These are phyloP conservation scores for Myripristis murdjan DNA, from an alignment of 2,797 vertebrate genomes.

Conservation along the genomic window DNA sequence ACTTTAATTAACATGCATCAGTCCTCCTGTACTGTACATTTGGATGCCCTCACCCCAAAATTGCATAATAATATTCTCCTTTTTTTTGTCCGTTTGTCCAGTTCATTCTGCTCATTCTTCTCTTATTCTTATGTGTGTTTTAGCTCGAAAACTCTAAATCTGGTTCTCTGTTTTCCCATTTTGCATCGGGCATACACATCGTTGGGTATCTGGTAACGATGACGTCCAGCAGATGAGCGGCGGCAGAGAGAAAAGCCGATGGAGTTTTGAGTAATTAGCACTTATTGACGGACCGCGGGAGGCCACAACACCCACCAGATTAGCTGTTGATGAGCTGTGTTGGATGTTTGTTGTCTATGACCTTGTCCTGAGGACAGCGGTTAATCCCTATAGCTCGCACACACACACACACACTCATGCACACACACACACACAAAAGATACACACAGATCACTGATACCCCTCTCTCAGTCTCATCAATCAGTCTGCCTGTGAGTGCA, in stretches of 20 bases:
- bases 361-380: neutral
- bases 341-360: slow-evolving; percentile 13
- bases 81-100: too few species aligned
- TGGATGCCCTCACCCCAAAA: neutral
- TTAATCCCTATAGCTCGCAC: slow-evolving; percentile 11
- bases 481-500: too few species aligned
- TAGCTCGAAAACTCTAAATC: too few species aligned
- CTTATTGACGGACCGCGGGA: neutral
- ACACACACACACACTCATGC: neutral
- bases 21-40: slow-evolving; percentile 29
- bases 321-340: neutral
- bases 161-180: too few species aligned
- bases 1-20: slow-evolving; percentile 10
- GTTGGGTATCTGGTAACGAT: too few species aligned
- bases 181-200: too few species aligned
- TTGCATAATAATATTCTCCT: neutral
- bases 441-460: neutral
- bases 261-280: neutral
- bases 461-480: too few species aligned
- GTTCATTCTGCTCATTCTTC: neutral
- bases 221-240: too few species aligned
- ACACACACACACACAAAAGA: too few species aligned
- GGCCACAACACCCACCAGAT: neutral
- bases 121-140: too few species aligned
- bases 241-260: neutral